Conservation (phyloP, 2,888 invertebrate genomes). For the Philereme vetulata region DNA sequence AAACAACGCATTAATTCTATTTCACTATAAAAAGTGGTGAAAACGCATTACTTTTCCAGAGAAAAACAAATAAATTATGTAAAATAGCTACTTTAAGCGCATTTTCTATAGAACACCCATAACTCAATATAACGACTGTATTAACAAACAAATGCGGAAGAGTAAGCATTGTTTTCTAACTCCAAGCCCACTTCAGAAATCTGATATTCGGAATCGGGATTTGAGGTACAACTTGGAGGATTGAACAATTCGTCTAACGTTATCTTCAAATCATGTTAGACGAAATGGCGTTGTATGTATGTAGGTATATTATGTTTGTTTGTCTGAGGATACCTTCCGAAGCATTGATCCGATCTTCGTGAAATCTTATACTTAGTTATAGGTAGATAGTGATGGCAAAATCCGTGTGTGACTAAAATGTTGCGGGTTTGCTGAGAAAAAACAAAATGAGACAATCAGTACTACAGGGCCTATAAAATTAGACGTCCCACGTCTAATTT, state of each 20-base stretch:
- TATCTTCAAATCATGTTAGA: too few relatives aligned
- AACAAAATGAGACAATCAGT: too few relatives aligned
- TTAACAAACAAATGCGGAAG: conserved; percentile 51
- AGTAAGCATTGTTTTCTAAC: conserved; percentile 48
- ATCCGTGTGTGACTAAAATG: too few relatives aligned
- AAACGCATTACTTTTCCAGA: conserved; percentile 56
- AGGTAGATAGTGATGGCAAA: too few relatives aligned
- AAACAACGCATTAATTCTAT: conserved; percentile 44
- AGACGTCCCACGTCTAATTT: too few relatives aligned
- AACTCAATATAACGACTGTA: conserved; percentile 61
- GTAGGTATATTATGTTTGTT: too few relatives aligned
- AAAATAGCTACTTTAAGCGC: conserved; percentile 59
- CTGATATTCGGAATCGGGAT: conserved; percentile 6
- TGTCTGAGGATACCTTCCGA: too few relatives aligned
- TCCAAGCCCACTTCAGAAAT: conserved; percentile 10
- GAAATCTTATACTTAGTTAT: too few relatives aligned
- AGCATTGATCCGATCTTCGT: too few relatives aligned
- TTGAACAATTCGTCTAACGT: too few relatives aligned
- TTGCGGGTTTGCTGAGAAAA: neutral
- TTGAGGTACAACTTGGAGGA: neutral
- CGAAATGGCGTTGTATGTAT: too few relatives aligned
- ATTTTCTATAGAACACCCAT: conserved; percentile 60
- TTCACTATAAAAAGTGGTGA: conserved; percentile 52
- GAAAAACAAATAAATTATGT: conserved; percentile 74
- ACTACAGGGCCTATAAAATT: too few relatives aligned